phyloP scores from a whole-genome alignment of 2,888 invertebrate species.

The Dicyrtoma fusca region DNA sequence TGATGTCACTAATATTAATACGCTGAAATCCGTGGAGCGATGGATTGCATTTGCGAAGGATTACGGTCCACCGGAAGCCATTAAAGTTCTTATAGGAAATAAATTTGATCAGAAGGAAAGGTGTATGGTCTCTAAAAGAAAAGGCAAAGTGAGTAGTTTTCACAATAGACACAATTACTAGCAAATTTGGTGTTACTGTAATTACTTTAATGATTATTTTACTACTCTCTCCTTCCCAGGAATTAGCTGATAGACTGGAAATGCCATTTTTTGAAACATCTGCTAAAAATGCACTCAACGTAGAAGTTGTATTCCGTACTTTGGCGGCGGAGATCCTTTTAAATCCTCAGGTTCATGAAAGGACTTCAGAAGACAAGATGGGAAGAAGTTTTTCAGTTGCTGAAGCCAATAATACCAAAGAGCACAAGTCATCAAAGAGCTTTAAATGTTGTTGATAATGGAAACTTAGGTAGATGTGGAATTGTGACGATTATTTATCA shows the following conservation, averaged over 20 bases:
- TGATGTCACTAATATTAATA: conserved; percentile 46
- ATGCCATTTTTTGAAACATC: conserved; percentile 53
- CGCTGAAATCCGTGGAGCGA: conserved; percentile 50
- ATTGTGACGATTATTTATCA: too few species aligned
- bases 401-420: not conserved
- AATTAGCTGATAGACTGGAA: conserved; percentile 47
- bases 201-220: not conserved
- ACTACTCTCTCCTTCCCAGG: conserved; percentile 35
- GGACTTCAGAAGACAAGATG: conserved; percentile 7
- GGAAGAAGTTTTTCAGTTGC: conserved; percentile 12
- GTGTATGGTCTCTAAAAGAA: conserved; percentile 42
- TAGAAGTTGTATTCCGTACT: conserved; percentile 50
- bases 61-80: conserved; percentile 46
- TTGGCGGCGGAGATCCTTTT: conserved; percentile 28
- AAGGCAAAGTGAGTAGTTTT: conserved; percentile 20
- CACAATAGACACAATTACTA: not conserved
- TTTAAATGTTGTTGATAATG: conserved; percentile 20
- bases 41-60: conserved; percentile 52
- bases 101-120: conserved; percentile 49
- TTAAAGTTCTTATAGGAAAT: conserved; percentile 53
- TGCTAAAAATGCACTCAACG: conserved; percentile 49
- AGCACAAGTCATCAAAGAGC: not conserved
- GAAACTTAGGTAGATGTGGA: not conserved
- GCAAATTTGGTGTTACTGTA: not conserved
- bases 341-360: conserved; percentile 9